Evolutionary conservation across 1,140 invertebrate species (phyloP), one percentile per base, ranked within the genome.

Genomic region (Agrypnia vestita): DNA sequence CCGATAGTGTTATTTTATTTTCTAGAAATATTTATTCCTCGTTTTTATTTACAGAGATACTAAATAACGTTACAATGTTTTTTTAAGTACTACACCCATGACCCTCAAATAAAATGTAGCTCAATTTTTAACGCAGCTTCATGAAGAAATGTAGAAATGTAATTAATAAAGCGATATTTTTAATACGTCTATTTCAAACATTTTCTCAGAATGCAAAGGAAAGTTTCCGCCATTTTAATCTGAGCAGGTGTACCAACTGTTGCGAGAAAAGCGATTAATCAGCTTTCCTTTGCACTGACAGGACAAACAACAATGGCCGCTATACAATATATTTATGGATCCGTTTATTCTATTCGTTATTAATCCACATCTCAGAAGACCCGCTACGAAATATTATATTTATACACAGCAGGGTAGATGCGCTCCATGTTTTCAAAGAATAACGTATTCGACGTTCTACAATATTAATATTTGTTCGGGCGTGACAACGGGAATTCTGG

Each of bases 381-480:
- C 47, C 46, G 43, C n/a, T 11, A 6, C 46, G n/a, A 69, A 13
- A 19, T 69, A 69, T 15, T 46, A 46, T 56, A 17, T n/a, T 56
- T 56, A n/a, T 15, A 10, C 11, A 15, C 4, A 8, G 15, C 11
- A 21, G 13, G 17, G 47, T 17, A 12, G 7, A 46, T 73, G 13
- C 21, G 25, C 0, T 46, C 47, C 43, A n/a, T 13, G 12, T 73
- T 53, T 73, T 46, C 47, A 74, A 13, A 25, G 35, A 47, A 73
- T 25, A 25, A 44, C 17, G 64, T 69, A 69, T 49, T 69, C 64
- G 46, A 46, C 64, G 17, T 49, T 49, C 46, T 44, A 35, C 71
- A 49, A 72, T 79, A 79, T 79, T 79, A 79, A 79, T 79, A 79
- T 79, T 79, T 74, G 75, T 76, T 80, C 72, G 71, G 51, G 75